Percentiles rank a stretch among this genome's conserved stretches.
These are phyloP conservation scores for Lacanobia oleracea DNA, from an alignment of 2,888 invertebrate species.

Conservation along the genomic window DNA sequence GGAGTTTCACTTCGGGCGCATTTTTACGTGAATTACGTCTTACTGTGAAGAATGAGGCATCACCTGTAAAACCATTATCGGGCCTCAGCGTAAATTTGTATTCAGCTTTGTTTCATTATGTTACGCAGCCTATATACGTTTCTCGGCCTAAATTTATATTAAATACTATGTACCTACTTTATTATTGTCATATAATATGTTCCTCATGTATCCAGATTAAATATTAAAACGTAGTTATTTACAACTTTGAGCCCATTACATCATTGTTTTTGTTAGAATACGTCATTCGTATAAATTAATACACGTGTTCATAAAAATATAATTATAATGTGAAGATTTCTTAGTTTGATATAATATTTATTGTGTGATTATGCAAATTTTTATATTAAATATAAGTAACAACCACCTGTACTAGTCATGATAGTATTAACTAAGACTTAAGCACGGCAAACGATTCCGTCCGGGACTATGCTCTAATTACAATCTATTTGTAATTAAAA, in stretches of 20 bases:
- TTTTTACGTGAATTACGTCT: conserved; percentile 18
- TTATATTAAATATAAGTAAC: conserved; percentile 55
- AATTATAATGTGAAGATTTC: conserved; percentile 60
- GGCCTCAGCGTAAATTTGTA: conserved; percentile 26
- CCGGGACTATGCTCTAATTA: conserved; percentile 50
- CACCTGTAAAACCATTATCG: conserved; percentile 2
- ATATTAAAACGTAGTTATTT: conserved; percentile 41
- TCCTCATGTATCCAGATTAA: conserved; percentile 38
- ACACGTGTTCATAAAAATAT: conserved; percentile 58
- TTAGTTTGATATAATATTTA: conserved; percentile 57
- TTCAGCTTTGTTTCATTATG: conserved; percentile 26
- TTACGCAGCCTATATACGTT: conserved; percentile 36
- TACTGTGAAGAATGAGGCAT: conserved; percentile 24
- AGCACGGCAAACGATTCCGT: conserved; percentile 45
- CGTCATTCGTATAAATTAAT: conserved; percentile 47
- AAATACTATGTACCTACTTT: conserved; percentile 30
- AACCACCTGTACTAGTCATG: conserved; percentile 63
- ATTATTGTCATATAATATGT: conserved; percentile 56
- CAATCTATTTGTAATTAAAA: conserved; percentile 54
- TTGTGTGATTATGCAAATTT: conserved; percentile 68
- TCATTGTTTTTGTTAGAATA: conserved; percentile 55
- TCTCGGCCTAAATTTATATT: conserved; percentile 31
- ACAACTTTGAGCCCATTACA: conserved; percentile 46
- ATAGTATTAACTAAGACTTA: conserved; percentile 57
- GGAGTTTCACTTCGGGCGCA: conserved; percentile 14